Evolutionary conservation across 2,113 vertebrate genomes (phyloP).

Genomic region (Nycticorax nycticorax): DNA sequence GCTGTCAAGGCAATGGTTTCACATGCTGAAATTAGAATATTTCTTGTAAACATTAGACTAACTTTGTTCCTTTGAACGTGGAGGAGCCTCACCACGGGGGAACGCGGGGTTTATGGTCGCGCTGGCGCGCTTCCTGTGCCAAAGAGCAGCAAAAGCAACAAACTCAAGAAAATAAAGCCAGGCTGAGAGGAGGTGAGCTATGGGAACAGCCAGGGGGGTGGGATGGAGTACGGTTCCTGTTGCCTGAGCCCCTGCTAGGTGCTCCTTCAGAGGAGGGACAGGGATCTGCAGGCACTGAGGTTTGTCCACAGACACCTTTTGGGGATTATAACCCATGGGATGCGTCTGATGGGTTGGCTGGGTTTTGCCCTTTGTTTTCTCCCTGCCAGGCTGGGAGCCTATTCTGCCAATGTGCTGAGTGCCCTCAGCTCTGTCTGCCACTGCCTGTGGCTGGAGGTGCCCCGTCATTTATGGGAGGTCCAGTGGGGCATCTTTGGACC

Average conservation of each 20-base stretch:
- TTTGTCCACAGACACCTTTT: background rate
- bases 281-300: fast-evolving
- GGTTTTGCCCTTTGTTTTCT: background rate
- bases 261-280: background rate
- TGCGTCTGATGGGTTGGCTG: background rate
- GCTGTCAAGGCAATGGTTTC: background rate
- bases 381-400: background rate
- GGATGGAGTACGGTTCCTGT: background rate
- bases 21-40: background rate
- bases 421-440: background rate
- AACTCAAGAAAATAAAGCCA: background rate
- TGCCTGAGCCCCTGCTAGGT: background rate
- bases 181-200: background rate
- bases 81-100: background rate
- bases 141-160: background rate
- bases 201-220: background rate
- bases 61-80: background rate
- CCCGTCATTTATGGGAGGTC: background rate
- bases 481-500: background rate
- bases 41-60: background rate
- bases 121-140: background rate
- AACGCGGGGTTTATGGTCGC: background rate
- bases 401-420: background rate
- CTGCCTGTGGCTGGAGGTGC: background rate
- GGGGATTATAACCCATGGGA: background rate